Conservation (phyloP, 1,140 invertebrate species). For the Scylla paramamosain region DNA sequence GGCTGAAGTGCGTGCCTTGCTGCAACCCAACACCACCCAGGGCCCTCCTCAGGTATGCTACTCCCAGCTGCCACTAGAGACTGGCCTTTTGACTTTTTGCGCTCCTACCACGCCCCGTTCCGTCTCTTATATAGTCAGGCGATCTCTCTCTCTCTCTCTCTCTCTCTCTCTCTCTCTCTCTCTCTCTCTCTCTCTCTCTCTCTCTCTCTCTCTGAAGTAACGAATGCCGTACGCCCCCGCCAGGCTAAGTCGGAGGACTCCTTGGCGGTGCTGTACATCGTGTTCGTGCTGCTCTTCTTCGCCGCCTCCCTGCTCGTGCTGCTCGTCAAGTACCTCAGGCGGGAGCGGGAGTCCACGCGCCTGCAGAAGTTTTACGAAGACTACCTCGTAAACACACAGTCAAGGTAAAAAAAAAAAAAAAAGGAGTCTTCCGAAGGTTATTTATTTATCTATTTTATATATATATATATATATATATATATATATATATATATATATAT, state of each 20-base stretch:
- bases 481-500: neutral
- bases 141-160: too few relatives aligned
- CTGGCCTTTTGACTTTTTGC: too few relatives aligned
- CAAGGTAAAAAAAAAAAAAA: conserved; percentile 35
- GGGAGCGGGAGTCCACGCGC: conserved; percentile 79
- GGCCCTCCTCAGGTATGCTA: too few relatives aligned
- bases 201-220: too few relatives aligned
- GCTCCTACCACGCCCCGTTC: too few relatives aligned
- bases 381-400: conserved; percentile 76
- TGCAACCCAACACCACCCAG: too few relatives aligned
- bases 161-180: too few relatives aligned
- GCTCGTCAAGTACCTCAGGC: conserved; percentile 80
- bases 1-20: too few relatives aligned
- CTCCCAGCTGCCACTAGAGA: too few relatives aligned
- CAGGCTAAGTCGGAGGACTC: conserved; percentile 51
- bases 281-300: conserved; percentile 80
- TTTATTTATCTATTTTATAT: neutral
- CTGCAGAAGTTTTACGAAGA: conserved; percentile 79
- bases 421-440: neutral
- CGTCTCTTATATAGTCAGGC: too few relatives aligned
- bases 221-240: neutral
- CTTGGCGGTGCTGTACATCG: conserved; percentile 80
- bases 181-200: too few relatives aligned
- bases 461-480: neutral
- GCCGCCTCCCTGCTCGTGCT: conserved; percentile 80